phyloP scores from a whole-genome alignment of 2,113 vertebrate genomes.

The Mionectes macconnelli region DNA sequence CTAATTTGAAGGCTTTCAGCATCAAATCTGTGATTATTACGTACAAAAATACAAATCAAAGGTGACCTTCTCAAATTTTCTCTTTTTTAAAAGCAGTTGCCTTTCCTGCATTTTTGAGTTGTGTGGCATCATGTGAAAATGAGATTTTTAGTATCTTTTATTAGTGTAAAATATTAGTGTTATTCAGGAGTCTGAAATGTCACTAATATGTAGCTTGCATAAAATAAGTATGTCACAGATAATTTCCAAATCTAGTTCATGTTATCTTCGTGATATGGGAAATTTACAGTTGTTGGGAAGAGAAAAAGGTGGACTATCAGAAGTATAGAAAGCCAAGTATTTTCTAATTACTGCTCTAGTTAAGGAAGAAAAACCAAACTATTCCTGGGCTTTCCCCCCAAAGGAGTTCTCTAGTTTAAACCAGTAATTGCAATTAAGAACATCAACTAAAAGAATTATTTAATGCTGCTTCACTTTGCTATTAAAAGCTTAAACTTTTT shows the following conservation, averaged over 20 bases:
- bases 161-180: neutral
- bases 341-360: constrained; percentile 15
- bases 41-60: neutral
- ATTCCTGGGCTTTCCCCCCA: neutral
- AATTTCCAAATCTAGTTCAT: neutral
- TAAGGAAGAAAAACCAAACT: neutral
- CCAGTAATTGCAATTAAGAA: constrained; percentile 50
- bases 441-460: constrained; percentile 34
- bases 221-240: neutral
- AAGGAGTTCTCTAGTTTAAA: constrained; percentile 33
- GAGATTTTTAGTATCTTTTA: neutral
- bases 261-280: neutral
- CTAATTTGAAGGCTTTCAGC: neutral
- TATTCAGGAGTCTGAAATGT: neutral
- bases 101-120: neutral
- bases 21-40: neutral
- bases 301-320: neutral
- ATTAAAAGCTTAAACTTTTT: constrained; percentile 32
- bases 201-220: neutral
- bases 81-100: neutral
- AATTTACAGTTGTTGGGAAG: neutral
- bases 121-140: neutral
- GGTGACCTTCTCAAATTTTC: neutral
- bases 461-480: constrained; percentile 8
- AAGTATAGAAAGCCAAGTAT: neutral